Percentiles rank a stretch among this genome's conserved stretches.
phyloP scores from a whole-genome alignment of 2,113 vertebrate genomes.

The Xenopus laevis region DNA sequence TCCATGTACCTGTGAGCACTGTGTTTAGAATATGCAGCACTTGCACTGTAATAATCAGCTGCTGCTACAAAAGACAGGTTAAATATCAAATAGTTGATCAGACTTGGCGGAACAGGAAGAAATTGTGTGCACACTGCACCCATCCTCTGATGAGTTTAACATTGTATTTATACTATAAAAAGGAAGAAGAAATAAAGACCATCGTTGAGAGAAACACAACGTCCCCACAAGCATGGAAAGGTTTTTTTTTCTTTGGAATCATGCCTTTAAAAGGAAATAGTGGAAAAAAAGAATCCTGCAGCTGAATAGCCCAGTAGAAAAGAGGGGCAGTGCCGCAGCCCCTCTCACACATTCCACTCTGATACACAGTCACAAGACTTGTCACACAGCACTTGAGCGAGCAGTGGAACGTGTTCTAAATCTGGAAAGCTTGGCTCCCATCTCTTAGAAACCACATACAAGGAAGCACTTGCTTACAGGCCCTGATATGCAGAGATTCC shows the following conservation, averaged over 20 bases:
- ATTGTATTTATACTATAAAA: conserved; percentile 14
- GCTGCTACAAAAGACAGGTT: too few species aligned
- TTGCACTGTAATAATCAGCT: too few species aligned
- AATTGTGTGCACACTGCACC: too few species aligned
- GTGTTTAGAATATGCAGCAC: too few species aligned
- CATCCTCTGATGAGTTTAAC: background rate
- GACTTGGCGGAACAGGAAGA: too few species aligned
- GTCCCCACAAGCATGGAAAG: conserved; percentile 20
- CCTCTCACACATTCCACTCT: conserved; percentile 41
- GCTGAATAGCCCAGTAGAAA: conserved; percentile 31
- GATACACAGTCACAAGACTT: conserved; percentile 49
- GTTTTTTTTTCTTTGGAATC: conserved; percentile 25
- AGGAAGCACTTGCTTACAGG: conserved; percentile 32
- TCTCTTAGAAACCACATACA: conserved; percentile 35
- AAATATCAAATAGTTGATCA: too few species aligned
- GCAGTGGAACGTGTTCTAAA: conserved; percentile 49
- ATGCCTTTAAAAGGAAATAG: conserved; percentile 32
- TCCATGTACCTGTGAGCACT: too few species aligned
- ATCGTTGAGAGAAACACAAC: background rate
- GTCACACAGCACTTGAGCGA: conserved; percentile 52
- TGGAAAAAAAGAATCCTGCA: conserved; percentile 35
- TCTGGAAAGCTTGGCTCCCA: conserved; percentile 39
- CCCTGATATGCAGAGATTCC: background rate
- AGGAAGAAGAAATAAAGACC: too few species aligned
- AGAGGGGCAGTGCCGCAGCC: conserved; percentile 36